Evolutionary conservation across 2,888 invertebrate genomes (phyloP).

Genomic region (Zygothrica quintamaculata): DNA sequence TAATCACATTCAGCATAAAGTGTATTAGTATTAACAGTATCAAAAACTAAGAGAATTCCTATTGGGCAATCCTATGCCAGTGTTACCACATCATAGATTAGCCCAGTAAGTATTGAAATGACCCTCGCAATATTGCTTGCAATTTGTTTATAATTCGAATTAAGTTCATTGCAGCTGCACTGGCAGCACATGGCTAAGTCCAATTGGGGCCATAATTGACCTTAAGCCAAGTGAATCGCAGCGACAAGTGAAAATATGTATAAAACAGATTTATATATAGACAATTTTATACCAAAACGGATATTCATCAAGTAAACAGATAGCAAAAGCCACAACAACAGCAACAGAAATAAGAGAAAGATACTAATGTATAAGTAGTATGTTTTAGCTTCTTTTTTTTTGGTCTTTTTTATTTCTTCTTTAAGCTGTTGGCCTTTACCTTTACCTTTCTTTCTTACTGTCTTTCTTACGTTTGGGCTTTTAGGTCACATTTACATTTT

Average conservation of each 20-base stretch:
- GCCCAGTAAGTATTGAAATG: no score
- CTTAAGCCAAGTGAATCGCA: slow-evolving; percentile 18
- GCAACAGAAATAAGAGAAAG: no score
- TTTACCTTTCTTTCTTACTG: slow-evolving; percentile 15
- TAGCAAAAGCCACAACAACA: neutral
- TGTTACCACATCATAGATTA: no score
- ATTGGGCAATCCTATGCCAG: no score
- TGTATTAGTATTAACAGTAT: no score
- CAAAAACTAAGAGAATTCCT: no score
- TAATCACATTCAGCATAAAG: no score
- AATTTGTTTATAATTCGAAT: neutral
- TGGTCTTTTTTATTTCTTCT: slow-evolving; percentile 25
- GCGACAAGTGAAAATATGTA: slow-evolving; percentile 41
- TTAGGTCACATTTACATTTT: slow-evolving; percentile 63
- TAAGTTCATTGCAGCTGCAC: no score
- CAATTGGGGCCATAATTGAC: slow-evolving; percentile 16
- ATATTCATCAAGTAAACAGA: slow-evolving; percentile 25
- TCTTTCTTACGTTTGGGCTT: slow-evolving; percentile 53
- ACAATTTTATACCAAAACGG: slow-evolving; percentile 23
- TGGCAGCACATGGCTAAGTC: slow-evolving; percentile 15
- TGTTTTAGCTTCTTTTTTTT: slow-evolving; percentile 4
- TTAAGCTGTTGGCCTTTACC: slow-evolving; percentile 35
- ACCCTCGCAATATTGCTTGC: neutral
- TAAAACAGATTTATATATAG: slow-evolving; percentile 8
- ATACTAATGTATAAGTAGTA: slow-evolving; percentile 47